phyloP scores from a whole-genome alignment of 1,140 invertebrate genomes.

The Atta colombica region DNA sequence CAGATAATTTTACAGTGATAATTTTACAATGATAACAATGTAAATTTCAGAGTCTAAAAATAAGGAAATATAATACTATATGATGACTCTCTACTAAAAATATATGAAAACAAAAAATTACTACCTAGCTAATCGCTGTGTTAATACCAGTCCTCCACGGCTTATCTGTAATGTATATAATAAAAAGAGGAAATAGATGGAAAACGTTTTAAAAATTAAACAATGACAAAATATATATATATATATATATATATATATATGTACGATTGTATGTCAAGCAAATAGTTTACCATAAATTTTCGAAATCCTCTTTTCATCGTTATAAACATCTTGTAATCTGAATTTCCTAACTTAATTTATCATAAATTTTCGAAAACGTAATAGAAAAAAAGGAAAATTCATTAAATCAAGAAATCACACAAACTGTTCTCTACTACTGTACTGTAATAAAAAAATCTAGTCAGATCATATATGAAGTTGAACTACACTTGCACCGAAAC shows the following conservation, averaged over 20 bases:
- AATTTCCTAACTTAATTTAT: not conserved
- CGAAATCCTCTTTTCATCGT: not conserved
- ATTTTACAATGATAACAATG: not conserved
- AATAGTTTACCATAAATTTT: slow-evolving; percentile 16
- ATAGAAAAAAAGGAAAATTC: not conserved
- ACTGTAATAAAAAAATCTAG: too few species aligned
- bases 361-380: not conserved
- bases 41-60: not conserved
- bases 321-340: not conserved
- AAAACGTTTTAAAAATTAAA: slow-evolving; percentile 7
- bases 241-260: too few species aligned
- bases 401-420: not conserved
- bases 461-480: too few species aligned
- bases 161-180: slow-evolving; percentile 58
- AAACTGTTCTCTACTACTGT: not conserved
- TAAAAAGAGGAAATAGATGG: slow-evolving; percentile 10
- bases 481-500: too few species aligned
- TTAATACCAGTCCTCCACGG: slow-evolving; percentile 11
- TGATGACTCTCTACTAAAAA: not conserved
- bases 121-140: slow-evolving; percentile 62
- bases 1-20: not conserved
- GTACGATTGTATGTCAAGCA: not conserved
- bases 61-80: not conserved
- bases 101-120: slow-evolving; percentile 32
- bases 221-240: not conserved